Evolutionary conservation across 2,888 invertebrate species (phyloP), one percentile per base, ranked within the genome.

Genomic region (Vesta saturnalis): DNA sequence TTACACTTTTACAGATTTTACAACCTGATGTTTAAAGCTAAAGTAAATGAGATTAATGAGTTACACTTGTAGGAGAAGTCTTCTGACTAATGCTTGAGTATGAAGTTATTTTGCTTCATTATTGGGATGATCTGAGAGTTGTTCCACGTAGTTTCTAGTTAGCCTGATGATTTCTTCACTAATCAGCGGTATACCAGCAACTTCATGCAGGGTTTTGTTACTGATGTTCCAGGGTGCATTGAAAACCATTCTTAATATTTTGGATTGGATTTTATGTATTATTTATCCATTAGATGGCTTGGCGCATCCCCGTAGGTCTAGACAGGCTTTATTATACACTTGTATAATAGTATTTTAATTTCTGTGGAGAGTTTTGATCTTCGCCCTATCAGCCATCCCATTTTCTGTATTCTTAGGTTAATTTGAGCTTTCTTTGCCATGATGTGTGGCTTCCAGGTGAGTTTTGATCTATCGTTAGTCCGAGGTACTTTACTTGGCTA

Each of bases 321-420:
- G 12, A 61, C 54, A 46, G 46, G 47, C 39, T 63, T 56, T 12
- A 63, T 22, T 19, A 63, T 63, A 16, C 56, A 56, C 21, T 63
- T 63, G 23, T 47, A 63, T 1, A 63, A 6, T n/a, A n/a, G n/a
- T n/a, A n/a, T n/a, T n/a, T n/a, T n/a, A n/a, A n/a, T n/a, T n/a
- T n/a, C n/a, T n/a, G n/a, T n/a, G n/a, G n/a, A n/a, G n/a, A n/a
- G n/a, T n/a, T n/a, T n/a, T n/a, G n/a, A n/a, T n/a, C n/a, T 22
- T 21, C 22, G 55, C 3, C 22, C 55, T 6, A 18, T 5, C 4
- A 8, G 8, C 6, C 8, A 3, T n/a, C 46, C 14, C 14, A 46
- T n/a, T 8, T 46, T n/a, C 46, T 46, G 23, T n/a, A 55, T 6
- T n/a, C n/a, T n/a, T n/a, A n/a, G n/a, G n/a, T n/a, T n/a, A n/a